phyloP scores from a whole-genome alignment of 2,888 invertebrate genomes.

The Ethmia dodecea region DNA sequence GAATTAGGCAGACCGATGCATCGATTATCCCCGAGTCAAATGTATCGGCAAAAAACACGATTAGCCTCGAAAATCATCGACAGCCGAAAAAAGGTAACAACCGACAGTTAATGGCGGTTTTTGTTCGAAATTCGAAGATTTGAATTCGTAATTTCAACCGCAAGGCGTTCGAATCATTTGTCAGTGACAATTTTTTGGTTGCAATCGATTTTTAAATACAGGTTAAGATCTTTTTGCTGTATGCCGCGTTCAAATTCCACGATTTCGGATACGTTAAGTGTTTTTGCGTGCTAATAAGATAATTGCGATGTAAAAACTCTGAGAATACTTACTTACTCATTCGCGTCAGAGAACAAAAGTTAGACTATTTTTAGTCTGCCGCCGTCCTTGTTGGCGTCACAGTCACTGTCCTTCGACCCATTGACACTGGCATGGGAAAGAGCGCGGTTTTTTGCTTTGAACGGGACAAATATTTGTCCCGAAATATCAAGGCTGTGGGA shows the following conservation, averaged over 20 bases:
- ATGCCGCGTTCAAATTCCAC: constrained; percentile 30
- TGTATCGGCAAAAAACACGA: constrained; percentile 71
- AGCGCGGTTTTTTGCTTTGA: constrained; percentile 60
- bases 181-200: constrained; percentile 77
- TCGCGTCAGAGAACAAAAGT: constrained; percentile 20
- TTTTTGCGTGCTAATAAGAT: constrained; percentile 40
- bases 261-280: constrained; percentile 27
- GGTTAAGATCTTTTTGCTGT: constrained; percentile 51
- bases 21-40: constrained; percentile 68
- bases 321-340: constrained; percentile 27
- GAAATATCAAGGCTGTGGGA: constrained; percentile 66
- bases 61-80: constrained; percentile 73
- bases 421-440: constrained; percentile 68
- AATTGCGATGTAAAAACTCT: constrained; percentile 27
- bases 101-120: constrained; percentile 72
- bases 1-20: constrained; percentile 70
- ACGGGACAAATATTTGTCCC: constrained; percentile 56
- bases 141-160: constrained; percentile 76
- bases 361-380: constrained; percentile 11
- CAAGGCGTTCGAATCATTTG: constrained; percentile 77
- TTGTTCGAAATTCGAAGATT: constrained; percentile 74
- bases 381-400: constrained; percentile 36
- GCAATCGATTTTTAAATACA: constrained; percentile 78
- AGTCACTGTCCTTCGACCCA: constrained; percentile 41
- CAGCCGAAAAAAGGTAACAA: constrained; percentile 70